Evolutionary conservation across 2,113 vertebrate genomes (phyloP).

Genomic region (Salvelinus fontinalis): DNA sequence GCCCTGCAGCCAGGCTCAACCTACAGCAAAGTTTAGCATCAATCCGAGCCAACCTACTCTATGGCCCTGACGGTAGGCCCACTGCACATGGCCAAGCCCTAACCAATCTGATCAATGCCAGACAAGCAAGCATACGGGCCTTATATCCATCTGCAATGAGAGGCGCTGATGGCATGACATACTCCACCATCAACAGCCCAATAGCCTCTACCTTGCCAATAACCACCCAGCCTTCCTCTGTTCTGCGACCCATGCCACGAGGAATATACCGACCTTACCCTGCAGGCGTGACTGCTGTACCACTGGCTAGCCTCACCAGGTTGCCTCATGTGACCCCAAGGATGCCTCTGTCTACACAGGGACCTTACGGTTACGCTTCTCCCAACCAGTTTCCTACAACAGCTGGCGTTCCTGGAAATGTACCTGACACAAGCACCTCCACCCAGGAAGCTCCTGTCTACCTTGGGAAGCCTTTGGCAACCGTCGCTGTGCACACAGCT

Average conservation of each 20-base stretch:
- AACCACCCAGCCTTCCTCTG: slow-evolving; percentile 92
- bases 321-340: slow-evolving; percentile 85
- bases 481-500: slow-evolving; percentile 48
- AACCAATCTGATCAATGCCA: slow-evolving; percentile 80
- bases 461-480: slow-evolving; percentile 82
- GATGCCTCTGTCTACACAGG: slow-evolving; percentile 81
- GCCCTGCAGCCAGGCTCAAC: slow-evolving; percentile 70
- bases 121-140: slow-evolving; percentile 83
- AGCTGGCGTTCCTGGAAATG: slow-evolving; percentile 60
- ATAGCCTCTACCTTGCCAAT: slow-evolving; percentile 98
- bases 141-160: slow-evolving; percentile 88
- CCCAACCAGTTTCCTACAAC: slow-evolving; percentile 74
- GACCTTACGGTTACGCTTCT: slow-evolving; percentile 82
- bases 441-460: slow-evolving; percentile 86
- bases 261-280: slow-evolving; percentile 87
- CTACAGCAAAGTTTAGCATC: slow-evolving; percentile 82
- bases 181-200: slow-evolving; percentile 97
- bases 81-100: slow-evolving; percentile 76
- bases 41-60: slow-evolving; percentile 82
- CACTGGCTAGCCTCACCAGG: slow-evolving; percentile 86
- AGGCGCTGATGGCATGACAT: slow-evolving; percentile 97
- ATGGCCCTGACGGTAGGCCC: slow-evolving; percentile 82
- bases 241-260: slow-evolving; percentile 85
- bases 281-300: slow-evolving; percentile 84
- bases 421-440: slow-evolving; percentile 52